Conservation (phyloP, 1,140 invertebrate genomes). For the Portunus trituberculatus region DNA sequence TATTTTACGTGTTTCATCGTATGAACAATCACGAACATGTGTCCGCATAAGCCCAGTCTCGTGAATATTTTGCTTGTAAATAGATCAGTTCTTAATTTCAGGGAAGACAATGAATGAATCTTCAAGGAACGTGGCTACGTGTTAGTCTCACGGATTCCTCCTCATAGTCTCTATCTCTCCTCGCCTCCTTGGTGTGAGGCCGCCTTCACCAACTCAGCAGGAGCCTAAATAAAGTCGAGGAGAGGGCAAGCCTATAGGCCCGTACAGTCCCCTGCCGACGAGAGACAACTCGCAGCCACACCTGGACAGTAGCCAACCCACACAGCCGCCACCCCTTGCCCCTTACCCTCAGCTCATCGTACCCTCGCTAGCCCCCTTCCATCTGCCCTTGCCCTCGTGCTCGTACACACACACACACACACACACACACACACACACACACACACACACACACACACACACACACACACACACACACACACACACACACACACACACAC, state of each 20-base stretch:
- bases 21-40: background rate
- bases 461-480: background rate
- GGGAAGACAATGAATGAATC: background rate
- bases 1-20: background rate
- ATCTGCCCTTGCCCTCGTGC: background rate
- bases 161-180: background rate
- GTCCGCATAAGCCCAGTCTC: background rate
- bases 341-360: background rate
- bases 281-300: conserved; percentile 35
- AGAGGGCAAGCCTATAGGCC: background rate
- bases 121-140: background rate
- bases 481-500: background rate
- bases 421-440: background rate
- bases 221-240: background rate
- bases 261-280: conserved; percentile 5
- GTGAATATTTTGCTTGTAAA: background rate
- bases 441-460: background rate
- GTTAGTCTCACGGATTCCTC: background rate
- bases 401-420: background rate
- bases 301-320: conserved; percentile 52
- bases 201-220: background rate
- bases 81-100: background rate
- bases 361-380: background rate
- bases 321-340: background rate
- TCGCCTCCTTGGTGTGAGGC: background rate